Conservation (phyloP, 2,113 vertebrate species). For the Pollachius pollachius region DNA sequence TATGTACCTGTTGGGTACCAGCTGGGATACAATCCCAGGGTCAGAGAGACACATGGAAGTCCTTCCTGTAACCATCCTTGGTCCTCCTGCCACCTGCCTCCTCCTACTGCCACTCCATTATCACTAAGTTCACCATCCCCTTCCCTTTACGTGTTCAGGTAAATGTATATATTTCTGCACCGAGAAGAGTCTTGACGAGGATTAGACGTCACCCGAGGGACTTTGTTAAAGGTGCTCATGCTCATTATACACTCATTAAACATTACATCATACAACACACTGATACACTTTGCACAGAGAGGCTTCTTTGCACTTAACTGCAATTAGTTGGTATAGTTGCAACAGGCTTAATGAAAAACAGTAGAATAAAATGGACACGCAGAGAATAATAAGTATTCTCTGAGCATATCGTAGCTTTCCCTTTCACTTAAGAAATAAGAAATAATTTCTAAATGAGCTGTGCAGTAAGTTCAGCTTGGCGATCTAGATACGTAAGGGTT, state of each 20-base stretch:
- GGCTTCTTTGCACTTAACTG: no score
- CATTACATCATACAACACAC: no score
- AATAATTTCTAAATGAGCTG: no score
- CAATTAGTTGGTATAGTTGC: no score
- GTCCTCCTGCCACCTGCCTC: slow-evolving; percentile 40
- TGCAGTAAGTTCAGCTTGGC: no score
- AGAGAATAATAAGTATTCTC: no score
- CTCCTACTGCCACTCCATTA: no score
- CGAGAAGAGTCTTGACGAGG: background rate
- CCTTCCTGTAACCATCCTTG: slow-evolving; percentile 28
- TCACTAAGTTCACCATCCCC: background rate
- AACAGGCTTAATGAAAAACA: no score
- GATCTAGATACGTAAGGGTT: background rate
- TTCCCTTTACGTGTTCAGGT: background rate
- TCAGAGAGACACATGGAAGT: slow-evolving; percentile 50
- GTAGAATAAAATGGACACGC: no score
- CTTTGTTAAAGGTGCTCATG: slow-evolving; percentile 5
- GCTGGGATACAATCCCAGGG: slow-evolving; percentile 47
- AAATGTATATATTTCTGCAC: background rate
- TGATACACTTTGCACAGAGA: no score
- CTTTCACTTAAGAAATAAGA: no score
- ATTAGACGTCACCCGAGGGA: background rate
- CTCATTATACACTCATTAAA: background rate
- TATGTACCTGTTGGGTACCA: slow-evolving; percentile 35
- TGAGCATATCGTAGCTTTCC: no score